Conservation (phyloP, 2,797 vertebrate species). For the Pseudomugil tenellus region DNA sequence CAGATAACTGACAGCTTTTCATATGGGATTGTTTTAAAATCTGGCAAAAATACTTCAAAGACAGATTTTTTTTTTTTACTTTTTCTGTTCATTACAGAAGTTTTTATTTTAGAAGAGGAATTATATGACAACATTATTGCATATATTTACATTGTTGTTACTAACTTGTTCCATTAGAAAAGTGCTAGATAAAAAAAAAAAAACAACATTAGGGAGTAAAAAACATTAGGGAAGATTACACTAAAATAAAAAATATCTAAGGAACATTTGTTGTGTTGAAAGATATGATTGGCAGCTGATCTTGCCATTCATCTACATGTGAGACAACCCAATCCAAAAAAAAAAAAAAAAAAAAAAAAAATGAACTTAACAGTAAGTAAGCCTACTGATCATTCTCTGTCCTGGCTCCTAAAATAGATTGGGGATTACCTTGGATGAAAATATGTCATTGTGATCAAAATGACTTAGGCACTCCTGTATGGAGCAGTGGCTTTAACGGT, state of each 20-base stretch:
- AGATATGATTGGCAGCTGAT: not conserved
- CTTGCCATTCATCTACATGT: not conserved
- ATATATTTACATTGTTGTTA: not conserved
- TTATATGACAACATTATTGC: not conserved
- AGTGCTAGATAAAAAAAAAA: not conserved
- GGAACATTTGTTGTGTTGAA: not conserved
- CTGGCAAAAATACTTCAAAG: slow-evolving; percentile 18
- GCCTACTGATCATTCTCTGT: slow-evolving; percentile 61
- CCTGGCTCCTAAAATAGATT: slow-evolving; percentile 69
- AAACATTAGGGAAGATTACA: not conserved
- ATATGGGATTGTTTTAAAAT: slow-evolving; percentile 15
- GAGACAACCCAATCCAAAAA: slow-evolving; percentile 11
- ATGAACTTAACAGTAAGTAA: slow-evolving; percentile 42
- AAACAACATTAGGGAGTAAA: not conserved
- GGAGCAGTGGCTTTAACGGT: slow-evolving; percentile 79
- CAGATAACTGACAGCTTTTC: slow-evolving; percentile 46
- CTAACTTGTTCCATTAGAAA: not conserved
- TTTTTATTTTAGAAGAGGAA: not conserved
- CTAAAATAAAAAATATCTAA: not conserved
- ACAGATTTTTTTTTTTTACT: slow-evolving; percentile 26
- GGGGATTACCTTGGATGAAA: slow-evolving; percentile 79
- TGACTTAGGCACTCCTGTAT: slow-evolving; percentile 62
- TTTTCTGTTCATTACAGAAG: slow-evolving; percentile 13
- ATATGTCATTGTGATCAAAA: slow-evolving; percentile 81
- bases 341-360: slow-evolving; percentile 26